phyloP scores from a whole-genome alignment of 30 jellyfish, hydroid and myxozoan species.

The Pelagia noctiluca region DNA sequence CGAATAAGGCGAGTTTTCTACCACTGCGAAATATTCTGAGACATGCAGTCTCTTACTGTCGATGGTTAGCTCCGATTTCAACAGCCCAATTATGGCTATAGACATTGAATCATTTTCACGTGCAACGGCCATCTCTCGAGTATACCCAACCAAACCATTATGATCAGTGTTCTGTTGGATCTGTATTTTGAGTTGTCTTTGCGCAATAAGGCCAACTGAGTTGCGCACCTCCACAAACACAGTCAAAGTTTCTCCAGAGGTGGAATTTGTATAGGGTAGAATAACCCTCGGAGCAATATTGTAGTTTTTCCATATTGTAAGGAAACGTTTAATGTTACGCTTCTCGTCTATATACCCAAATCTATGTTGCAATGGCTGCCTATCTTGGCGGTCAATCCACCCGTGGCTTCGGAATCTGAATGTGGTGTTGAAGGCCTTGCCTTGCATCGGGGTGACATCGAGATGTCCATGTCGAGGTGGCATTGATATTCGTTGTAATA shows the following conservation, averaged over 20 bases:
- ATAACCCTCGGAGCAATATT: slow-evolving; percentile 24
- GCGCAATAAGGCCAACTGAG: slow-evolving; percentile 27
- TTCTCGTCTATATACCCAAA: slow-evolving; percentile 35
- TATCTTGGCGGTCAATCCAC: slow-evolving; percentile 31
- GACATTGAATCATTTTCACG: slow-evolving; percentile 17
- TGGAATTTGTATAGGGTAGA: slow-evolving; percentile 35
- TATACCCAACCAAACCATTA: background rate
- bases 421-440: slow-evolving; percentile 48
- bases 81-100: slow-evolving; percentile 19
- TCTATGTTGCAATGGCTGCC: slow-evolving; percentile 33
- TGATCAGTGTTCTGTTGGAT: slow-evolving; percentile 7
- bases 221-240: slow-evolving; percentile 34
- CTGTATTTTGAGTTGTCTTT: slow-evolving; percentile 7
- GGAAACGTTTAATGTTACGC: slow-evolving; percentile 4
- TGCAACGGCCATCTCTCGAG: background rate
- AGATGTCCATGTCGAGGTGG: slow-evolving; percentile 48
- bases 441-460: slow-evolving; percentile 28
- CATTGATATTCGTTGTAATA: background rate
- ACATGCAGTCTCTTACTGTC: slow-evolving; percentile 18
- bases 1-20: background rate
- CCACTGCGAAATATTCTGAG: slow-evolving; percentile 17
- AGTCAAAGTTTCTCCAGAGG: slow-evolving; percentile 20
- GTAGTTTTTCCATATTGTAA: slow-evolving; percentile 47
- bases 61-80: slow-evolving; percentile 19
- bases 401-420: slow-evolving; percentile 44